phyloP scores from a whole-genome alignment of 1,140 invertebrate genomes.

The Zeugodacus cucurbitae region DNA sequence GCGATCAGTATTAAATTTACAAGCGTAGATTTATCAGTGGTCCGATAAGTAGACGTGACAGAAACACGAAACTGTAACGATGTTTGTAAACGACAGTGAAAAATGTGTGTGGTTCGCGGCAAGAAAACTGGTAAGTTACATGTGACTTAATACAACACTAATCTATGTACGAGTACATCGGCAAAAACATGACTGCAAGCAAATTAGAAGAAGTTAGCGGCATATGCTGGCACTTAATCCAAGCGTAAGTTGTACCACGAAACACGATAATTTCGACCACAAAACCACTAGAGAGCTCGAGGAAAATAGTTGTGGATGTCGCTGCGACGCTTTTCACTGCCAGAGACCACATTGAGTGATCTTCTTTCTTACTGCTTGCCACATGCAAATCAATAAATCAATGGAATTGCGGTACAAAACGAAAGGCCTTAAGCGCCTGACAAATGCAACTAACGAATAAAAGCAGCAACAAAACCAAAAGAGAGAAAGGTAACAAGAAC shows the following conservation, averaged over 20 bases:
- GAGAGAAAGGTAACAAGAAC: neutral
- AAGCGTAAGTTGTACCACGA: neutral
- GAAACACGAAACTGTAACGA: constrained; percentile 13
- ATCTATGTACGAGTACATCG: neutral
- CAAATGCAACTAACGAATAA: neutral
- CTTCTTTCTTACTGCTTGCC: constrained; percentile 1
- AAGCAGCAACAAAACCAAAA: neutral
- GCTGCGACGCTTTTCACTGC: neutral
- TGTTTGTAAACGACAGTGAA: neutral
- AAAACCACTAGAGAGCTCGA: neutral
- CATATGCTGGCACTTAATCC: neutral
- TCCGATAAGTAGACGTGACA: constrained; percentile 19
- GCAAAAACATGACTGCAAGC: neutral
- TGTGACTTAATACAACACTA: neutral
- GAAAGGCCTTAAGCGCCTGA: neutral
- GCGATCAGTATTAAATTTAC: neutral
- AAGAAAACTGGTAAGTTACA: neutral
- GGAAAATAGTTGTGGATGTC: neutral
- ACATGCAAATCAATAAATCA: constrained; percentile 37
- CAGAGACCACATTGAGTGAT: constrained; percentile 10
- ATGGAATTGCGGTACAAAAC: constrained; percentile 4
- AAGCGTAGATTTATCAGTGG: constrained; percentile 6
- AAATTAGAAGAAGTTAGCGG: neutral
- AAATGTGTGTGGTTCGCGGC: neutral
- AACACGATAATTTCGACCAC: constrained; percentile 19